phyloP scores from a whole-genome alignment of 2,888 invertebrate species.

The Lasioglossum pauxillum region DNA sequence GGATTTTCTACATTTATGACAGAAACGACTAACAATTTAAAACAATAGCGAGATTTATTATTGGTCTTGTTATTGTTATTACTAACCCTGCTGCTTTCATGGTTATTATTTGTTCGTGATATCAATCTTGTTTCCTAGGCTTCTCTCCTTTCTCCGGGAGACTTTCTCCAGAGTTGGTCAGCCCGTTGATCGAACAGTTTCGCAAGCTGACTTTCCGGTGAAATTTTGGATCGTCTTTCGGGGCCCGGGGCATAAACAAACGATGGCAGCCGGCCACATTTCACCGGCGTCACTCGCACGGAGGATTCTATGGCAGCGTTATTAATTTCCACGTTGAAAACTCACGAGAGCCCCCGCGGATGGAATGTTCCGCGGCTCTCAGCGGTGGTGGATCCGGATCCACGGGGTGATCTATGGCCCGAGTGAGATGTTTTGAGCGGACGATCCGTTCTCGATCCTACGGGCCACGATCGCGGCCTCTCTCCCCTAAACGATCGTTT shows the following conservation, averaged over 20 bases:
- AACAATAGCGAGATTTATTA: background rate
- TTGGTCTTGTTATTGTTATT: background rate
- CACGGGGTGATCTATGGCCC: conserved; percentile 80
- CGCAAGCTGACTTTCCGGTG: background rate
- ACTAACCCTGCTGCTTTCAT: background rate
- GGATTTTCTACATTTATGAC: background rate
- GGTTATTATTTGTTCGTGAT: background rate
- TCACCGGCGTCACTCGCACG: conserved; percentile 69
- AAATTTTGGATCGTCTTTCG: conserved; percentile 12
- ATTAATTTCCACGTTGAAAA: conserved; percentile 80
- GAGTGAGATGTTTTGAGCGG: conserved; percentile 84
- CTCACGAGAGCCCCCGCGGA: conserved; percentile 67
- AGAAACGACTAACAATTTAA: background rate
- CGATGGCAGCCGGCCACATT: conserved; percentile 74
- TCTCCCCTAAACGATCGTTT: conserved; percentile 82
- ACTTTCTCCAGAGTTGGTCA: background rate
- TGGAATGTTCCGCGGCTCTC: conserved; percentile 73
- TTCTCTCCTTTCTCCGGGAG: background rate
- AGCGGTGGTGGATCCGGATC: conserved; percentile 72
- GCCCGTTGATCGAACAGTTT: background rate
- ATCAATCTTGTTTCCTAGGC: background rate
- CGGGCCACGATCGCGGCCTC: conserved; percentile 68
- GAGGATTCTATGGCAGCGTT: conserved; percentile 65
- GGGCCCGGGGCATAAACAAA: conserved; percentile 20
- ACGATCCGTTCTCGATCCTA: conserved; percentile 81